These are phyloP conservation scores for Diadophis punctatus DNA, from an alignment of 2,113 vertebrate genomes.

Conservation along the genomic window DNA sequence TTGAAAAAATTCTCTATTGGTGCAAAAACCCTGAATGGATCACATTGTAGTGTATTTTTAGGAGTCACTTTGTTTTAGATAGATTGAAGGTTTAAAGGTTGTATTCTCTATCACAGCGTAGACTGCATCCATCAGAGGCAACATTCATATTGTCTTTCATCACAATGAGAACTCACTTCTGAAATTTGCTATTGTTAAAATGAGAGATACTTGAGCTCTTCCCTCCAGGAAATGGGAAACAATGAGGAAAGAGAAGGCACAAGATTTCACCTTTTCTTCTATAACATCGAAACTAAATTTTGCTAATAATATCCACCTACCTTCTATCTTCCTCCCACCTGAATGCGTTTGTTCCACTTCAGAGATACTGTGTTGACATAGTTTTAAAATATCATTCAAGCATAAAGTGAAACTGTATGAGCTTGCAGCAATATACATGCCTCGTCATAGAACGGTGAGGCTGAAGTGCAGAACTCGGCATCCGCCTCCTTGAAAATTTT, in stretches of 20 bases:
- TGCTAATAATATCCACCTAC: neutral
- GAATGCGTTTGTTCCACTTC: neutral
- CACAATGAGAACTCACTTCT: neutral
- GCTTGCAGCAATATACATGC: neutral
- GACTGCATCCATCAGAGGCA: neutral
- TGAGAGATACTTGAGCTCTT: neutral
- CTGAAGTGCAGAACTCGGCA: neutral
- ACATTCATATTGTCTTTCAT: neutral
- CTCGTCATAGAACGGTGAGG: neutral
- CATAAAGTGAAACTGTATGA: neutral
- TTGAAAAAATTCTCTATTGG: neutral
- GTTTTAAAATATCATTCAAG: neutral
- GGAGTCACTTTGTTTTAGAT: neutral
- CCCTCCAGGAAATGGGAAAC: neutral
- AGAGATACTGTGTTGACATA: neutral
- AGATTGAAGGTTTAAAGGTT: neutral
- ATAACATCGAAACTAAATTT: neutral
- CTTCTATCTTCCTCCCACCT: neutral
- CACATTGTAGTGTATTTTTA: neutral
- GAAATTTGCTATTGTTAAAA: neutral
- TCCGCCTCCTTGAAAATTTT: neutral
- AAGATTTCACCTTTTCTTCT: neutral
- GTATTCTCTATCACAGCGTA: neutral
- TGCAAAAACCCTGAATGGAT: neutral
- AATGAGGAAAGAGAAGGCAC: neutral